These are phyloP conservation scores for Lutraria lutraria DNA, from an alignment of 2,888 invertebrate species.

Conservation along the genomic window DNA sequence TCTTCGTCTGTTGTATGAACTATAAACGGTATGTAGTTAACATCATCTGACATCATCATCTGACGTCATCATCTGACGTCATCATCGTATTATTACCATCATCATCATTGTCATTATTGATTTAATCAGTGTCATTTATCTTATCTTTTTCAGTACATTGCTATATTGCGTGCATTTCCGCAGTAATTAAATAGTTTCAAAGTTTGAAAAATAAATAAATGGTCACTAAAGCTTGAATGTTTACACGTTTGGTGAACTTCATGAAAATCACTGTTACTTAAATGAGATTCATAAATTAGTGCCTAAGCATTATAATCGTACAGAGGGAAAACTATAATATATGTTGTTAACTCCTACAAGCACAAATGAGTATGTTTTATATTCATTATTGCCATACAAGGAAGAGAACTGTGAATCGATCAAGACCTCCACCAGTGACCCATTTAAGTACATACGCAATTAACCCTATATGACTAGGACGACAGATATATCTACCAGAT, in stretches of 20 bases:
- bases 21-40: slow-evolving; percentile 55
- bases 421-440: slow-evolving; percentile 31
- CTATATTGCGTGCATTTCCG: neutral
- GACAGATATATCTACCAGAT: slow-evolving; percentile 14
- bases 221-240: neutral
- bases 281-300: too few relatives aligned
- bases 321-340: too few relatives aligned
- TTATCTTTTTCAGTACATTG: neutral
- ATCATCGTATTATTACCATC: neutral
- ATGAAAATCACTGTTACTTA: too few relatives aligned
- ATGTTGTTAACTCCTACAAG: too few relatives aligned
- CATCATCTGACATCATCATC: neutral
- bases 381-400: neutral
- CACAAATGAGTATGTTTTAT: neutral
- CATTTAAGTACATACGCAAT: slow-evolving; percentile 50
- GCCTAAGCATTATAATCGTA: too few relatives aligned
- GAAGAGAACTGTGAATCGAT: neutral
- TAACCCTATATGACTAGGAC: slow-evolving; percentile 30
- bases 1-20: slow-evolving; percentile 55
- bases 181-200: neutral
- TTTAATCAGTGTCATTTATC: neutral
- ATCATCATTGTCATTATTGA: neutral
- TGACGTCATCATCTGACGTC: too few relatives aligned
- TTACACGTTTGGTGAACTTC: too few relatives aligned
- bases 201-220: neutral